These are phyloP conservation scores for Agriopis leucophaearia DNA, from an alignment of 2,888 invertebrate species.

Conservation along the genomic window DNA sequence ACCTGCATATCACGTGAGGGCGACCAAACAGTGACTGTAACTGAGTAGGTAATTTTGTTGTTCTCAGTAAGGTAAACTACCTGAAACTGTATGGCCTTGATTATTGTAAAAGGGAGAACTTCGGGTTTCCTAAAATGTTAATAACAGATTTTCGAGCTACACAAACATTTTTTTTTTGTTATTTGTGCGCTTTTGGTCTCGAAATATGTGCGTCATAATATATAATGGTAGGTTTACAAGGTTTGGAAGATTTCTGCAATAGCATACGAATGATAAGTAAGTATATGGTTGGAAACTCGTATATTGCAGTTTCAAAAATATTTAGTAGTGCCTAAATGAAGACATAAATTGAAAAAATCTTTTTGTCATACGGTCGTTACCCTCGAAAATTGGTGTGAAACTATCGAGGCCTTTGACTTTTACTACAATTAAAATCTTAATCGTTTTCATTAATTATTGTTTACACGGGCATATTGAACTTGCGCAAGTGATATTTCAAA, in stretches of 20 bases:
- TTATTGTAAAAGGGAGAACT: no score
- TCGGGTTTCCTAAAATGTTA: neutral
- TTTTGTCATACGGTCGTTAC: neutral
- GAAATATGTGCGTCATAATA: neutral
- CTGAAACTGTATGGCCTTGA: conserved; percentile 5
- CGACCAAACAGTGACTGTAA: conserved; percentile 5
- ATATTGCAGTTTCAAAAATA: neutral
- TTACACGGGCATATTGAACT: neutral
- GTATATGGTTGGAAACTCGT: neutral
- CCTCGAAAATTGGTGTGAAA: conserved; percentile 1
- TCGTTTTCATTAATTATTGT: neutral
- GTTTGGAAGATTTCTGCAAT: neutral
- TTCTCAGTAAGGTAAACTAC: conserved; percentile 4
- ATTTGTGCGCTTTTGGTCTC: neutral
- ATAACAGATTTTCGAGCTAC: neutral
- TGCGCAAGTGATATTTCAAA: neutral
- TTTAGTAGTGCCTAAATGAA: conserved; percentile 6
- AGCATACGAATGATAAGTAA: neutral
- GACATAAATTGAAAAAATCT: conserved; percentile 8
- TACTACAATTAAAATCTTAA: neutral
- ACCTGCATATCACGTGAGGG: conserved; percentile 10
- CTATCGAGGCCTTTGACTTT: conserved; percentile 12
- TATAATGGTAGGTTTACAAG: neutral
- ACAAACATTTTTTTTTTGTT: neutral
- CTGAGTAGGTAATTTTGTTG: neutral